These are phyloP conservation scores for Cerceris rybyensis DNA, from an alignment of 2,888 invertebrate species.

Conservation along the genomic window DNA sequence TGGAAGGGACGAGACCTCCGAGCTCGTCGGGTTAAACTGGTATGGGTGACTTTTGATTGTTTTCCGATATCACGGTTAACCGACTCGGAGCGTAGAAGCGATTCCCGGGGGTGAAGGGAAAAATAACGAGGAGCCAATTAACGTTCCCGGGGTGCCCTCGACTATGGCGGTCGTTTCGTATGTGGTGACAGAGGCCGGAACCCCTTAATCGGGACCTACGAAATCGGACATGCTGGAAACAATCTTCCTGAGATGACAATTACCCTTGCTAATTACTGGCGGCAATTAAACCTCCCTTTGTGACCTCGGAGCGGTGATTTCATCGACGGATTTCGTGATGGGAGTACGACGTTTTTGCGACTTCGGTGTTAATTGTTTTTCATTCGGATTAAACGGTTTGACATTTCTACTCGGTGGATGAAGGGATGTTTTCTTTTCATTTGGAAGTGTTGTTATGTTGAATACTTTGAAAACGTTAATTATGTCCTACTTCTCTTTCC, in stretches of 20 bases:
- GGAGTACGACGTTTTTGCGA: not conserved
- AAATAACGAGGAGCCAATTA: slow-evolving; percentile 70
- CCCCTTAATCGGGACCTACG: slow-evolving; percentile 17
- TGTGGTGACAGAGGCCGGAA: slow-evolving; percentile 22
- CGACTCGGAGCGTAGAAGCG: slow-evolving; percentile 37
- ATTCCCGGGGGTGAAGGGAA: slow-evolving; percentile 33
- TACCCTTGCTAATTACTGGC: slow-evolving; percentile 21
- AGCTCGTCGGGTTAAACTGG: slow-evolving; percentile 10
- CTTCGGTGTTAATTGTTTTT: not conserved
- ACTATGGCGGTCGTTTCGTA: slow-evolving; percentile 1
- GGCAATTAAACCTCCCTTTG: not conserved
- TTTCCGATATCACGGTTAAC: slow-evolving; percentile 68
- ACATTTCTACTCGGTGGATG: too few relatives aligned
- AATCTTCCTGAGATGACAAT: not conserved
- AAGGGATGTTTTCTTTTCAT: not conserved
- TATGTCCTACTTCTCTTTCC: too few relatives aligned
- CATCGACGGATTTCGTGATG: not conserved
- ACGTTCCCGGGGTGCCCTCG: slow-evolving; percentile 34
- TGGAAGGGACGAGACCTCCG: slow-evolving; percentile 25
- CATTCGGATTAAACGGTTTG: too few relatives aligned
- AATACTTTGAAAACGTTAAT: too few relatives aligned
- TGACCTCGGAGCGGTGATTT: not conserved
- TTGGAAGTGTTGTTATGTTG: not conserved
- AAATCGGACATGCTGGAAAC: not conserved
- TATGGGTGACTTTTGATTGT: slow-evolving; percentile 64